These are phyloP conservation scores for Triplophysa siluroides DNA, from an alignment of 2,113 vertebrate genomes.

Conservation along the genomic window DNA sequence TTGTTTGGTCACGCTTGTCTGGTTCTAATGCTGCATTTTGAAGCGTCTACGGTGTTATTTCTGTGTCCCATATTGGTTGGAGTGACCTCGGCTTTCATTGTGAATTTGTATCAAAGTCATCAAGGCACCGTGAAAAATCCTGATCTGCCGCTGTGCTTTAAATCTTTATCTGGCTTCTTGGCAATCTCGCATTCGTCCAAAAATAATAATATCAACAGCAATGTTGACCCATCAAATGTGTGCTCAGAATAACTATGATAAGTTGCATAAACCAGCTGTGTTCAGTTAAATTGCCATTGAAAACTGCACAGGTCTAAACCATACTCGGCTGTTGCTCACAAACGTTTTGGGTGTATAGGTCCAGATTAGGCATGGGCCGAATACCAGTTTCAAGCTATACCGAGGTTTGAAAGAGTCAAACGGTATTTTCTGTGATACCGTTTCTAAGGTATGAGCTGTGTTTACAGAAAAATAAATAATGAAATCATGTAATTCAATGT, in stretches of 20 bases:
- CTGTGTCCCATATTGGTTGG: slow-evolving; percentile 40
- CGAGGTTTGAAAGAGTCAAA: too few relatives aligned
- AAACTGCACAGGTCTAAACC: background rate
- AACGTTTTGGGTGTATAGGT: background rate
- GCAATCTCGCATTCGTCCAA: background rate
- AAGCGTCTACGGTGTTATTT: slow-evolving; percentile 2
- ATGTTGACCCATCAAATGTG: background rate
- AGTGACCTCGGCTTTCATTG: slow-evolving; percentile 51
- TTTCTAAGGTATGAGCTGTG: too few relatives aligned
- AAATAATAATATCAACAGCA: background rate
- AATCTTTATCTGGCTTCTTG: background rate
- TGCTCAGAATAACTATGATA: background rate
- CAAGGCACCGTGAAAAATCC: slow-evolving; percentile 45
- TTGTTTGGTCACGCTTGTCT: background rate
- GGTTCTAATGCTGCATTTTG: background rate
- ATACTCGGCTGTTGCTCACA: background rate
- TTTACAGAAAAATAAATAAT: too few relatives aligned
- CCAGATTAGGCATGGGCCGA: too few relatives aligned
- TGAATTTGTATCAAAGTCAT: slow-evolving; percentile 60
- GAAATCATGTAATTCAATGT: too few relatives aligned
- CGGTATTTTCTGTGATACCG: too few relatives aligned
- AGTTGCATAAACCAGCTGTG: background rate
- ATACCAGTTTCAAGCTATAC: too few relatives aligned
- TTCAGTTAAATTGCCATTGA: background rate
- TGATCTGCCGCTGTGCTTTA: slow-evolving; percentile 10